Evolutionary conservation across 1,140 invertebrate species (phyloP), one percentile per base, ranked within the genome.

Genomic region (Drosophila bocqueti): DNA sequence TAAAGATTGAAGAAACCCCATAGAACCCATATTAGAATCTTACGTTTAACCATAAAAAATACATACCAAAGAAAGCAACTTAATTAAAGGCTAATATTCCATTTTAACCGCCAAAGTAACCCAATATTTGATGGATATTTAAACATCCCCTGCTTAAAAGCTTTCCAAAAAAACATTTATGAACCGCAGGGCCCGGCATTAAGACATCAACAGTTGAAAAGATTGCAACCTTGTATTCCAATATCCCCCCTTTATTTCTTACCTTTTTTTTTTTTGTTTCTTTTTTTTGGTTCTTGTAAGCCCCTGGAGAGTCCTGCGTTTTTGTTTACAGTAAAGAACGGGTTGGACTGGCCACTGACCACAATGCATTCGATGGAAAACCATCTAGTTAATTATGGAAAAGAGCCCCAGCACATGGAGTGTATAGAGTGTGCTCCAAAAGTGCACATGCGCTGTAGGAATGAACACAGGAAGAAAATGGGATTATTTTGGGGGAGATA

Each of bases 381-480:
- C 68, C 85, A 87, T 89, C 85, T 81, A 89, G 84, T 87, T 87
- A 87, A 87, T 87, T 87, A 89, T 84, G 81, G 58, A 89, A 87
- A 89, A 57, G 65, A 67, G 46, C 45, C 62, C 46, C 67, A 72
- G 36, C 62, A 36, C 52, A 65, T 60, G 31, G 52, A 52, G 29
- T 58, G 50, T 47, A 58, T 45, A 64, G 45, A 72, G 68, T 73
- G 66, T 80, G 81, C 73, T 79, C 80, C 80, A 64, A 89, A 89
- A 74, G 75, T 79, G 82, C 83, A 76, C 83, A 86, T 72, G 79
- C 79, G 83, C 83, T 76, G 47, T 67, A 7, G n/a, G 18, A 43
- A 24, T 7, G 8, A 34, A 65, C 63, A 65, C 63, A 45, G 57
- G 4, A 29, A 45, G 21, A 65, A 62, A 61, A n/a, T 10, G 1